These are phyloP conservation scores for Acronicta leporina DNA, from an alignment of 2,888 invertebrate genomes.

Conservation along the genomic window DNA sequence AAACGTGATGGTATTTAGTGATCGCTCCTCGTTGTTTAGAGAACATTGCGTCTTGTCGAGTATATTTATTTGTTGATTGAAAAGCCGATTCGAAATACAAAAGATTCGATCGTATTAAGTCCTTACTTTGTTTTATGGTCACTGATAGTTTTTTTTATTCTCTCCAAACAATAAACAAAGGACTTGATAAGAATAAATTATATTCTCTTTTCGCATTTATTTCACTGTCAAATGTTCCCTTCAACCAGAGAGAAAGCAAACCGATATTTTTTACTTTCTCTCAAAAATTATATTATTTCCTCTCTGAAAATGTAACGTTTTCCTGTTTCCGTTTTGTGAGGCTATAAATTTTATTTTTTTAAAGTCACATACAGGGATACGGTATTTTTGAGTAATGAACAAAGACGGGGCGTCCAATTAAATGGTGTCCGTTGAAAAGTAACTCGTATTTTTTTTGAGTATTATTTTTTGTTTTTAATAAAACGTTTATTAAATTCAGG, in stretches of 20 bases:
- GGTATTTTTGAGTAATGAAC: constrained; percentile 22
- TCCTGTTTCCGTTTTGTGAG: constrained; percentile 37
- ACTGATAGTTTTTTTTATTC: constrained; percentile 53
- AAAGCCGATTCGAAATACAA: constrained; percentile 31
- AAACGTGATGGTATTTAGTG: too few relatives aligned
- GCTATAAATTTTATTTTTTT: constrained; percentile 31
- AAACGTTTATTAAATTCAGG: not conserved
- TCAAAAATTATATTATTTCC: constrained; percentile 37
- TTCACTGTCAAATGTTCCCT: constrained; percentile 16
- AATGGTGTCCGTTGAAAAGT: constrained; percentile 9
- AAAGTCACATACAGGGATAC: constrained; percentile 17
- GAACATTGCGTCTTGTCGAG: not conserved
- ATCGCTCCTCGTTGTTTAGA: too few relatives aligned
- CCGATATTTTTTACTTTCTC: constrained; percentile 34
- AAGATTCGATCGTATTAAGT: constrained; percentile 30
- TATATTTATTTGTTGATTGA: constrained; percentile 22
- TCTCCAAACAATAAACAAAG: constrained; percentile 33
- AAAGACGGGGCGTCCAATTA: constrained; percentile 26
- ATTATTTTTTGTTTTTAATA: constrained; percentile 9
- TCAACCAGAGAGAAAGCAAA: constrained; percentile 3
- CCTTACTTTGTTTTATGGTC: constrained; percentile 34
- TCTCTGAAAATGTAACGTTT: constrained; percentile 36
- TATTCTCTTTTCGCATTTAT: constrained; percentile 23
- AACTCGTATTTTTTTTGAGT: not conserved
- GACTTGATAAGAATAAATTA: constrained; percentile 26